Conservation (phyloP, 2,113 vertebrate genomes). For the Chitala chitala region DNA sequence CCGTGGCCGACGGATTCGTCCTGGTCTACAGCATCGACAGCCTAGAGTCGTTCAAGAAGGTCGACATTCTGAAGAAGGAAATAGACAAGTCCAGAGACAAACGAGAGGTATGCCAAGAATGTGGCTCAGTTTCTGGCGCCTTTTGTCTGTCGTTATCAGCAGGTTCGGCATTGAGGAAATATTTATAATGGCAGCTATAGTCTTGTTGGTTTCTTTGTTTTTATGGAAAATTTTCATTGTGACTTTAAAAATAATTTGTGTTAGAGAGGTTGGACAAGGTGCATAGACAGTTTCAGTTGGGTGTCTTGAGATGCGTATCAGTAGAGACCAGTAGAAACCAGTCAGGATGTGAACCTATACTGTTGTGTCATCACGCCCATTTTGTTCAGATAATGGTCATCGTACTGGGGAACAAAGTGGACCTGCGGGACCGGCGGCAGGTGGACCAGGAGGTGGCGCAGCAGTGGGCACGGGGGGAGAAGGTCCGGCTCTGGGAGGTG, state of each 20-base stretch:
- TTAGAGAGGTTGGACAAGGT: too few species aligned
- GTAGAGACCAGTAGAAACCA: too few species aligned
- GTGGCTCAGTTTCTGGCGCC: too few species aligned
- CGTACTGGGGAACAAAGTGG: constrained; percentile 85
- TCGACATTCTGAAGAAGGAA: constrained; percentile 84
- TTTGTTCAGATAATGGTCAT: constrained; percentile 74
- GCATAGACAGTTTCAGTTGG: too few species aligned
- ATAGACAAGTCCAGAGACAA: constrained; percentile 87
- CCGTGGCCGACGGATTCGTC: constrained; percentile 81
- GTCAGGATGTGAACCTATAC: too few species aligned
- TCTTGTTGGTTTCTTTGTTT: too few species aligned
- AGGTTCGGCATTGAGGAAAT: too few species aligned
- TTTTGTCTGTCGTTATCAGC: neutral
- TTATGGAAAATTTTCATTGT: too few species aligned
- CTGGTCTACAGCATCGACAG: constrained; percentile 86
- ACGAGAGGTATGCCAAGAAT: constrained; percentile 71
- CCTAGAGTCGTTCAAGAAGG: constrained; percentile 79
- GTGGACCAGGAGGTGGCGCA: constrained; percentile 81
- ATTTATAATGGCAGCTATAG: too few species aligned
- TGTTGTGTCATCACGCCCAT: neutral
- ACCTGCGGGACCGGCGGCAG: constrained; percentile 77
- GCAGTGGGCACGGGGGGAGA: constrained; percentile 83
- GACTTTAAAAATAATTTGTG: too few species aligned
- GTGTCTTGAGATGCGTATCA: too few species aligned
- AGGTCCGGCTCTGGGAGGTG: constrained; percentile 91